phyloP scores from a whole-genome alignment of 2,797 vertebrate species.

The Botia almorhae region DNA sequence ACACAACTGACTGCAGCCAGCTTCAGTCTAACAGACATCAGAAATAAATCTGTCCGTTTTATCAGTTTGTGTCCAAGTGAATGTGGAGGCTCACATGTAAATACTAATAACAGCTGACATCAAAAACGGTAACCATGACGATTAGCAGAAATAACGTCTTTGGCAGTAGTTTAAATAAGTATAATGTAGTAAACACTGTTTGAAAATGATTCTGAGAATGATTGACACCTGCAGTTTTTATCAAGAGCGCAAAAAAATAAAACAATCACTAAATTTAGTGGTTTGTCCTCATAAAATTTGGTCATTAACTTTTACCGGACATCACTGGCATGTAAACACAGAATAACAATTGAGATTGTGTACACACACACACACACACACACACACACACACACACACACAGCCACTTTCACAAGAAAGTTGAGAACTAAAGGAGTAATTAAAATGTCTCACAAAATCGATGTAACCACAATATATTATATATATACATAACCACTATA shows the following conservation, averaged over 20 bases:
- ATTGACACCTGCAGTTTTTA: too few species aligned
- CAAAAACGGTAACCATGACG: background rate
- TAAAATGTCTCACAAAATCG: background rate
- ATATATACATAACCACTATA: background rate
- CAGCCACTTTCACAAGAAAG: too few species aligned
- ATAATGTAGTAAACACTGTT: background rate
- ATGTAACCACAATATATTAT: background rate
- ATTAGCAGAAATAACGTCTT: slow-evolving; percentile 10
- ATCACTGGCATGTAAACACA: background rate
- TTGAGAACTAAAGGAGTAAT: background rate
- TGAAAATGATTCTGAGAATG: too few species aligned
- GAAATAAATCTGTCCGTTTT: background rate
- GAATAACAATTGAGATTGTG: background rate
- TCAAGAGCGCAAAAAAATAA: too few species aligned
- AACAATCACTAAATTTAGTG: too few species aligned
- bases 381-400: too few species aligned
- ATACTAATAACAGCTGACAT: background rate
- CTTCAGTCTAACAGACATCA: background rate
- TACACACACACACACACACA: background rate
- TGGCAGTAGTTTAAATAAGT: slow-evolving; percentile 27
- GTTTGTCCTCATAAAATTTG: background rate
- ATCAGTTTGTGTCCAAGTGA: background rate
- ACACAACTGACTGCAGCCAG: slow-evolving; percentile 18
- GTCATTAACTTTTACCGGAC: background rate
- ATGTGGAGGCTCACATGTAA: background rate